Conservation (phyloP, 2,113 vertebrate species). For the Caranx melampygus region DNA sequence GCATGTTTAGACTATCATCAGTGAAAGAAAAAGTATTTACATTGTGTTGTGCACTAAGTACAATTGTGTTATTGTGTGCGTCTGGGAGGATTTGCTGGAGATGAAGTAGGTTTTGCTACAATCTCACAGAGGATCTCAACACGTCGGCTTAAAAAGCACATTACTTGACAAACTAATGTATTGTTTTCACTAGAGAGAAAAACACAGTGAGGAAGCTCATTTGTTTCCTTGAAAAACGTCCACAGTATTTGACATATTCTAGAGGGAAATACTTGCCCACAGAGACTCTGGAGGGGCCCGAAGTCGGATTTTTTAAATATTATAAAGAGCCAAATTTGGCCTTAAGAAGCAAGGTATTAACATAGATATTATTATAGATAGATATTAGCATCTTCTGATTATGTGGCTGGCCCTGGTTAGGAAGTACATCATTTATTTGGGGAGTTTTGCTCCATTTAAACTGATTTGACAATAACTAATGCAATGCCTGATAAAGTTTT, state of each 20-base stretch:
- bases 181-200: neutral
- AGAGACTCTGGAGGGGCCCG: neutral
- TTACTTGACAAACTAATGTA: neutral
- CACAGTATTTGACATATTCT: constrained; percentile 37
- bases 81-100: constrained; percentile 5
- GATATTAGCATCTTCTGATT: neutral
- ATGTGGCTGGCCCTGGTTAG: neutral
- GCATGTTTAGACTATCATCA: constrained; percentile 62
- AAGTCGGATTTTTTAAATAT: constrained; percentile 14
- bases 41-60: neutral
- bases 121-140: neutral
- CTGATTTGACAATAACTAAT: neutral
- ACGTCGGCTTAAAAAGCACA: neutral
- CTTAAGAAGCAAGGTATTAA: neutral
- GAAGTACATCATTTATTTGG: neutral
- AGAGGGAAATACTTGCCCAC: constrained; percentile 21
- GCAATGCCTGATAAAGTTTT: neutral
- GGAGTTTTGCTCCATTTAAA: neutral
- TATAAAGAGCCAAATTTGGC: constrained; percentile 23
- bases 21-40: constrained; percentile 24
- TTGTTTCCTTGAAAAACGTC: neutral
- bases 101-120: neutral
- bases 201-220: neutral
- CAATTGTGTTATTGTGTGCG: constrained; percentile 9
- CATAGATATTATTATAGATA: neutral